Evolutionary conservation across 2,888 invertebrate genomes (phyloP), one percentile per base, ranked within the genome.

Genomic region (Lydus trimaculatus): DNA sequence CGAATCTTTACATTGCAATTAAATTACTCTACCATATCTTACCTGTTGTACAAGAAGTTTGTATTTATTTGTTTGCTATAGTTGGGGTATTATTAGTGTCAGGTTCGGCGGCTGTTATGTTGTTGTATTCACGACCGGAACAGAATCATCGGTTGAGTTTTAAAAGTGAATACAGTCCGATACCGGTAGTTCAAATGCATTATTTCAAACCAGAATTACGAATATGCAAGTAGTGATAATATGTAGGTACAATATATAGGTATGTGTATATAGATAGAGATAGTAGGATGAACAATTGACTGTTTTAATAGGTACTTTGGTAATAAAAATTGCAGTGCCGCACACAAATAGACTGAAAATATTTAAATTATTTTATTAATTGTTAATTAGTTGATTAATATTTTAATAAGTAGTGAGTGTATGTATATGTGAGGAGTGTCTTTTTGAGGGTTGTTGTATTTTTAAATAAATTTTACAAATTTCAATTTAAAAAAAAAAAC

Each of bases 31-130:
- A 75, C 58, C 72, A 77, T 8, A 65, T 81, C 11, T 61, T 80
- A 11, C 83, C 83, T 5, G 64, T 82, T 2, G 64, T 70, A 15
- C 73, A 80, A 64, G 72, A 76, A 25, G 66, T 81, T 13, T 52
- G 81, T 0, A 76, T 80, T 23, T 82, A 81, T 69, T 23, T 81
- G 4, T 70, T 82, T 23, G 80, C 78, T 0, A 66, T 83, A 0
- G 64, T 80, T 28, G 84, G 85, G 2, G 70, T 82, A n/a, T 76
- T 79, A 1, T 74, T 84, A 72, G 76, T 84, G 15, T 80, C 81
- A 6, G 79, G 79, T 13, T 78, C 81, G 9, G 81, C 83, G 3
- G 39, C 81, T 4, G 67, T 76, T 31, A 67, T 75, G n/a, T 60
- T 82, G n/a, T 71, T 78, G 13, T 75, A 75, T 60, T 66, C 74